Percentiles rank a stretch among this genome's conserved stretches.
These are phyloP conservation scores for Drosophila recens DNA, from an alignment of 2,888 invertebrate species.

Conservation along the genomic window DNA sequence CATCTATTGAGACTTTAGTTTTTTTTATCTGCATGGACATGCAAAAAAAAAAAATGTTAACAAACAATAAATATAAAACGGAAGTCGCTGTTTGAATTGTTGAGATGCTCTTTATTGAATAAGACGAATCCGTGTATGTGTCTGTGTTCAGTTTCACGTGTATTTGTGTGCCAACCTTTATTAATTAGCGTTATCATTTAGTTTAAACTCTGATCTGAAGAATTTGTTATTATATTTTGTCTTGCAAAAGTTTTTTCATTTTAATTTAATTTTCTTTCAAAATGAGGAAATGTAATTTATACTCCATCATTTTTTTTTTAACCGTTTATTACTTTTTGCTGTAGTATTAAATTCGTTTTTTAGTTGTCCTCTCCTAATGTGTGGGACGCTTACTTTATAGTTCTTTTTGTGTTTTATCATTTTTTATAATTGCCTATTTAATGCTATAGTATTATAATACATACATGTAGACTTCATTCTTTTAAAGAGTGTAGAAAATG, in stretches of 20 bases:
- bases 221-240: slow-evolving; percentile 45
- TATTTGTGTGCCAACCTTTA: slow-evolving; percentile 61
- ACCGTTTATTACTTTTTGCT: slow-evolving; percentile 47
- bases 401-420: slow-evolving; percentile 38
- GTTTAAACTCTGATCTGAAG: slow-evolving; percentile 73
- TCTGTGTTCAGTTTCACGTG: slow-evolving; percentile 22
- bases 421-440: slow-evolving; percentile 71
- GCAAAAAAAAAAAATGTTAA: slow-evolving; percentile 40
- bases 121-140: slow-evolving; percentile 53
- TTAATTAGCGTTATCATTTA: slow-evolving; percentile 63
- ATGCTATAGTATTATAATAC: slow-evolving; percentile 78
- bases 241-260: slow-evolving; percentile 46
- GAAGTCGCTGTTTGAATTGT: slow-evolving; percentile 46
- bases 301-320: slow-evolving; percentile 33
- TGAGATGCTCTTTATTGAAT: slow-evolving; percentile 64
- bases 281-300: slow-evolving; percentile 44
- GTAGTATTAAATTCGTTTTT: slow-evolving; percentile 76
- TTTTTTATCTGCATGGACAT: slow-evolving; percentile 48
- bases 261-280: slow-evolving; percentile 28
- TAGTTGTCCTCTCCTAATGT: slow-evolving; percentile 77
- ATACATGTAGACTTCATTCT: slow-evolving; percentile 80
- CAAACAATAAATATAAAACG: slow-evolving; percentile 49
- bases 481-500: slow-evolving; percentile 82
- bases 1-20: slow-evolving; percentile 53
- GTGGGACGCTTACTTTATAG: slow-evolving; percentile 75